Evolutionary conservation across 2,888 invertebrate species (phyloP), one percentile per base, ranked within the genome.

Genomic region (Corbicula japonica): DNA sequence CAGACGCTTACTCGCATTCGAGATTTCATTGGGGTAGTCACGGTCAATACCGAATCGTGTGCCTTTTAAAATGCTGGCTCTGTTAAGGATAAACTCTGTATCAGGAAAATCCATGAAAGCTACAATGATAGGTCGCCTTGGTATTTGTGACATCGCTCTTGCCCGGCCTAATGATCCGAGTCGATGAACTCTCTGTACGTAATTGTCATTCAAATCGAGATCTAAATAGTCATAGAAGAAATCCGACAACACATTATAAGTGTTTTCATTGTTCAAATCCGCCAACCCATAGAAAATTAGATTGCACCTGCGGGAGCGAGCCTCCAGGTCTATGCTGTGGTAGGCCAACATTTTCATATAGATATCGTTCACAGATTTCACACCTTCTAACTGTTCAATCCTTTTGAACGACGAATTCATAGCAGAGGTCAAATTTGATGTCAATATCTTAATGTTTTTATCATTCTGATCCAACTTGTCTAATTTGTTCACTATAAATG

Each of bases 231-330:
- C 54, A 12, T 30, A 15, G 23, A 54, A 30, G n/a, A 58, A 58
- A n/a, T 35, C 34, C 32, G 10, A 12, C 6, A 23, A 21, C 10
- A 58, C 4, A n/a, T 21, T 15, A 50, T 50, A 50, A 15, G 50
- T 50, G 50, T 50, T 21, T 23, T 50, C 50, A 50, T 50, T 50
- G 8, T 10, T 10, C 6, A 15, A 41, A 12, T 61, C 61, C 23
- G 61, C 61, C 44, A 61, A 44, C n/a, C 61, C 44, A 44, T 61
- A 61, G 30, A 44, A 61, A 18, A 61, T 61, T 12, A 61, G 8
- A 26, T 61, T 61, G 44, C 44, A 41, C 1, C 61, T 38, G 35
- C 44, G 15, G 10, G 61, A 61, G 8, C 61, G 21, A 10, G 61
- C 41, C n/a, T 44, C 44, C 23, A 21, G 38, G n/a, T 61, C 61